Base-by-base conservation (phyloP, 2,113 vertebrate genomes). In the Numida meleagris region DNA sequence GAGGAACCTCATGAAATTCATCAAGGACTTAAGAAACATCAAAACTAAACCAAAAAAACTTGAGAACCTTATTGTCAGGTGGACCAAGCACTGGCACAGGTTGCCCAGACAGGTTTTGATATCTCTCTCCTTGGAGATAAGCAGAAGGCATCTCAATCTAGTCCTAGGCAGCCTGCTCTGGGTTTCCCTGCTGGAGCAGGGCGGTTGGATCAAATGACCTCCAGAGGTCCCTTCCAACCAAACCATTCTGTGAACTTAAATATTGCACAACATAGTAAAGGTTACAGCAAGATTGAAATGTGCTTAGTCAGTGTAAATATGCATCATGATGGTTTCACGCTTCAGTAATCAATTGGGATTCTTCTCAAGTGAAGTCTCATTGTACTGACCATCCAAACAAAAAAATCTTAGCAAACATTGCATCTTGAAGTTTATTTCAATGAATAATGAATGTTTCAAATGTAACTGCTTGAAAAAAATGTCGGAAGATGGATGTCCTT, bases 281-380 rank as follows among this genome's bases (percentile, higher is more conserved):
- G 83, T 94, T 93, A 76, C 53, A 66, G 78, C 31, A 70, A 85
- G 88, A 70, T 71, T 94, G 2, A 55, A 36, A 79, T 61, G 50
- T 94, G 83, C 71, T 82, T 82, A 84, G 58, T 94, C 70, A 74
- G 77, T 76, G 59, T 82, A 94, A 96, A 89, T 73, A 65, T 17
- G 33, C 31, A 63, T 67, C 0, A 0, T 81, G 80, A 83, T 93
- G 73, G 59, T 82, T 91, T 88, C 94, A 46, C 75, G 59, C 45
- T 78, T 96, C 73, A 90, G 79, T 86, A 71, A 80, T 2, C 1
- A 59, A 71, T 33, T 91, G 85, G 80, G 79, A 80, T 34, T 71
- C 48, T 59, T 88, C 55, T 67, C 66, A 57, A 86, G 19, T 80
- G 75, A 91, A 76, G 77, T 95, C 94, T 93, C 55, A 16, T 88